Percentiles rank a stretch among this genome's conserved stretches.
phyloP scores from a whole-genome alignment of 2,797 vertebrate genomes.

The Decapterus maruadsi region DNA sequence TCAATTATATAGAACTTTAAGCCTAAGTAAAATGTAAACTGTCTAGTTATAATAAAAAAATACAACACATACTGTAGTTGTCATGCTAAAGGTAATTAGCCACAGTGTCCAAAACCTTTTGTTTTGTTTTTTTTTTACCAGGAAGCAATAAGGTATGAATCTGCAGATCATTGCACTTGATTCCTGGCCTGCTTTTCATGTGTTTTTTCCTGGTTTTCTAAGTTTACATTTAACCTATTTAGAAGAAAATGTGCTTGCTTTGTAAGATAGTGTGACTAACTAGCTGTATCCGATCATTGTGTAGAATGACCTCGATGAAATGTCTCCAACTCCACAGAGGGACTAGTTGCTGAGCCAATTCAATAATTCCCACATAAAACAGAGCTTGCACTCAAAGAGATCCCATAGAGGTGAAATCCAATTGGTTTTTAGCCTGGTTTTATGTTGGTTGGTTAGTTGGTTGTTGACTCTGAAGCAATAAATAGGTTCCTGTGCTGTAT shows the following conservation, averaged over 20 bases:
- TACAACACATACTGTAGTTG: no score
- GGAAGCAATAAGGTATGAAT: no score
- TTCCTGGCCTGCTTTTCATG: background rate
- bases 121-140: no score
- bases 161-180: no score
- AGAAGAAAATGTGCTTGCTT: constrained; percentile 34
- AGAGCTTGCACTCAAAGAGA: constrained; percentile 62
- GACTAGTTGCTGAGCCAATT: constrained; percentile 68
- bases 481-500: constrained; percentile 40
- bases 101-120: no score
- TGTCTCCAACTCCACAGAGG: constrained; percentile 57
- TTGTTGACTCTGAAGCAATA: constrained; percentile 38
- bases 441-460: constrained; percentile 50
- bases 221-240: constrained; percentile 16
- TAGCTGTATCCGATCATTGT: constrained; percentile 66
- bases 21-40: no score
- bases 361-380: constrained; percentile 76
- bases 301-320: constrained; percentile 61
- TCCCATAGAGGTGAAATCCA: constrained; percentile 66
- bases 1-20: no score
- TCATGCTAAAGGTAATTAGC: no score
- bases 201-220: constrained; percentile 25
- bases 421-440: constrained; percentile 65
- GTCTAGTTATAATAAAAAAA: no score
- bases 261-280: constrained; percentile 70